Evolutionary conservation across 92 coral and sea anemone species (phyloP), one percentile per base, ranked within the genome.

Genomic region (Zoanthus sansibaricus): DNA sequence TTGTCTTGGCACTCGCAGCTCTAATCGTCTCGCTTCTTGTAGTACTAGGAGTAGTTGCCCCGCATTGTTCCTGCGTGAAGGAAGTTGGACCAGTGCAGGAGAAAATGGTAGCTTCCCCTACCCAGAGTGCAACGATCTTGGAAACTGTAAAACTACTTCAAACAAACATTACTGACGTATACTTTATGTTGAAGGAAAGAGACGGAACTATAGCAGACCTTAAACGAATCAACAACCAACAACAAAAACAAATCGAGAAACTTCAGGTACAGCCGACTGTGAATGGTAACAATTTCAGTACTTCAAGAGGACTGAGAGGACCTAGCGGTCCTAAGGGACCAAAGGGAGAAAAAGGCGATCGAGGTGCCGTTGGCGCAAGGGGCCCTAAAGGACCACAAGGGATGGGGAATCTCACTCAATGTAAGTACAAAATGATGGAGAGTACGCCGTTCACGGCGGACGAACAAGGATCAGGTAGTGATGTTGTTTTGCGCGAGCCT

Each of bases 301-400:
- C 75, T 17, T 52, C 84, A 71, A 77, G 71, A 16, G 96, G 96
- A 10, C 87, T 88, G 7, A 71, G 86, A 62, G 69, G 69, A 16
- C 69, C 31, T 4, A 17, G 6, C 9, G 96, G 96, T 6, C 87
- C 89, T 3, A 62, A 72, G 21, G 96, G 93, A 12, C 91, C 89
- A 66, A 94, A 75, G 5, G 97, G 97, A 15, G 42, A 59, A 25
- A 46, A 48, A 9, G 93, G 93, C 44, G 54, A 32, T 9, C 86
- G 83, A 54, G 96, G 96, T 15, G 91, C 91, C 1, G 64, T 77
- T 6, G 97, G 97, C 0, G 73, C 84, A 16, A 68, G 84, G 14
- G 97, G 94, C 1, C 76, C 74, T 13, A 91, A 90, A 25, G 93
- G 90, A 61, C 72, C 80, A 4, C 21, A 25, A 11, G 93, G 93